phyloP scores from a whole-genome alignment of 2,888 invertebrate species.

The Scaptodrosophila latifasciaeformis region DNA sequence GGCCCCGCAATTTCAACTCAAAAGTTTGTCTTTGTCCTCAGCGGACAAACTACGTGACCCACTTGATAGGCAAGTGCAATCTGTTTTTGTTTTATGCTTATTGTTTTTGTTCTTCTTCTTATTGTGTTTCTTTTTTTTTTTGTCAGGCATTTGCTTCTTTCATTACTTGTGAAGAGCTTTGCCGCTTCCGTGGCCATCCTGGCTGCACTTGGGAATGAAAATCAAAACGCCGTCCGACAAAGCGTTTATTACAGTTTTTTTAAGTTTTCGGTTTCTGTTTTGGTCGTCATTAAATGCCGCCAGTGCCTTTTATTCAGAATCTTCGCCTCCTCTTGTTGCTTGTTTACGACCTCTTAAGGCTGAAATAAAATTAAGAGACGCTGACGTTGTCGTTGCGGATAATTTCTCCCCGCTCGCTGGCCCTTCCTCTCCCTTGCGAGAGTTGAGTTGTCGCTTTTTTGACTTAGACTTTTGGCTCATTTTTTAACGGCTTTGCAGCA shows the following conservation, averaged over 20 bases:
- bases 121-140: conserved; percentile 3
- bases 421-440: too few relatives aligned
- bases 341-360: conserved; percentile 53
- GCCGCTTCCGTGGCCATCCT: too few relatives aligned
- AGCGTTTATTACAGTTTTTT: conserved; percentile 38
- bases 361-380: conserved; percentile 55
- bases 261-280: neutral
- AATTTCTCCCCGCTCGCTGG: too few relatives aligned
- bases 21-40: too few relatives aligned
- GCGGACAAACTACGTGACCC: too few relatives aligned
- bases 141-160: conserved; percentile 10
- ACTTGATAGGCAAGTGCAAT: too few relatives aligned
- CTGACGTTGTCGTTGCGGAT: too few relatives aligned
- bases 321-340: neutral
- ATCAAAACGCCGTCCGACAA: conserved; percentile 33
- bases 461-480: conserved; percentile 33
- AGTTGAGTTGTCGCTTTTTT: conserved; percentile 57
- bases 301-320: too few relatives aligned
- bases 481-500: conserved; percentile 31
- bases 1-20: too few relatives aligned
- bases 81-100: neutral
- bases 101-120: neutral
- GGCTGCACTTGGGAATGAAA: conserved; percentile 27
- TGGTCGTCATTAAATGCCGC: neutral
- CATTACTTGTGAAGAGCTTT: conserved; percentile 10